phyloP scores from a whole-genome alignment of 2,888 invertebrate genomes.

The Pandemis cinnamomeana region DNA sequence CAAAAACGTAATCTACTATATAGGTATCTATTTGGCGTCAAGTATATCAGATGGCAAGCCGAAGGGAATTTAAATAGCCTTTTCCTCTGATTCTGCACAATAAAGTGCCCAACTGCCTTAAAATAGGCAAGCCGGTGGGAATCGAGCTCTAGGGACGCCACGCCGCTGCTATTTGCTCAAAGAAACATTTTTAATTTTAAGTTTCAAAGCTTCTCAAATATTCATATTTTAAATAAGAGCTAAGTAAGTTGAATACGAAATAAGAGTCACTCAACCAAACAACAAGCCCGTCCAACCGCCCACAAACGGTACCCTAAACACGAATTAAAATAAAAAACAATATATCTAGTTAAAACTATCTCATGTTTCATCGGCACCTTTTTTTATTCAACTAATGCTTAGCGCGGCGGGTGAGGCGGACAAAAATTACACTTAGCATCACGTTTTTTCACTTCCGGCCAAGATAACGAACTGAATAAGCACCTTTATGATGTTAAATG shows the following conservation, averaged over 20 bases:
- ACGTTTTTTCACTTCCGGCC: slow-evolving; percentile 76
- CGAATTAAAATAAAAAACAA: slow-evolving; percentile 37
- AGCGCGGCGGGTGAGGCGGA: slow-evolving; percentile 60
- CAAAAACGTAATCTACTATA: no score
- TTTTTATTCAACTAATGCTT: slow-evolving; percentile 75
- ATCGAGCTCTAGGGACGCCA: no score
- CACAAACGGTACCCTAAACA: slow-evolving; percentile 21
- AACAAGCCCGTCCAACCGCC: neutral
- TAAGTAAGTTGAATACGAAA: neutral
- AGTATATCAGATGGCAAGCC: no score
- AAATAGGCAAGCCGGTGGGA: no score
- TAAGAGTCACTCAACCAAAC: neutral
- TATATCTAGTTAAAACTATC: slow-evolving; percentile 67
- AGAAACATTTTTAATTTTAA: no score
- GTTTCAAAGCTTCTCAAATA: neutral
- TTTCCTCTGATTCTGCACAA: no score
- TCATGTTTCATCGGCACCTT: slow-evolving; percentile 75
- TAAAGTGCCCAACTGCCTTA: no score
- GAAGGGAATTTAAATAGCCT: no score
- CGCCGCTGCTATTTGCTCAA: no score
- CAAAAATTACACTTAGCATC: slow-evolving; percentile 73
- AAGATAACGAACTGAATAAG: slow-evolving; percentile 76
- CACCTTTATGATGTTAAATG: slow-evolving; percentile 77
- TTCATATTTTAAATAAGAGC: neutral
- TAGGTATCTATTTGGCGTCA: no score